Base-by-base conservation (phyloP, 2,888 invertebrate species). In the Eretmocerus hayati region DNA sequence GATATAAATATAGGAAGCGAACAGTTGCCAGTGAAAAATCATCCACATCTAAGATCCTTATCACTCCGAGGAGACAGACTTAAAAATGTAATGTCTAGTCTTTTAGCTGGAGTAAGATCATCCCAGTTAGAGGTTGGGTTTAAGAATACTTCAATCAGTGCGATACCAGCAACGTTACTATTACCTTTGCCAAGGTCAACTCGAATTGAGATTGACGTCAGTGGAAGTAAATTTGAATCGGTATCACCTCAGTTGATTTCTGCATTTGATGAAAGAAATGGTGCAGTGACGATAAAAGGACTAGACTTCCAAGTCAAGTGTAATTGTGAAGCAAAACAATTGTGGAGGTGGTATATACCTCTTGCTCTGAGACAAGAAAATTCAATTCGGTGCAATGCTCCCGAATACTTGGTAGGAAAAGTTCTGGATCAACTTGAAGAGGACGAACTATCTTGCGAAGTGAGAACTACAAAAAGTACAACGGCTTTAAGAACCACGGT, bases 141-240 rank as follows among this genome's bases (percentile, higher is more conserved):
- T 41, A 80, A 81, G 42, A 89, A 91, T 62, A 91, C 92, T 0
- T 90, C 90, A 1, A 72, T 93, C 6, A 80, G 81, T 13, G 76
- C 79, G 11, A 73, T 93, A 45, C 90, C 91, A 0, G 85, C 90
- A 4, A 86, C 90, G 1, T 68, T 92, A 19, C 80, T 93, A 49
- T 90, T 91, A 64, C 90, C 92, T 0, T 80, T 93, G 18, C 92
- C 92, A 0, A 78, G 90, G 61, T 92, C 92, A 3, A 88, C 90
- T 0, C 81, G 81, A 54, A 80, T 92, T 23, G 80, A 78, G 4
- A 76, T 93, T 4, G 89, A 91, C 64, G 80, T 92, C 0, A 77
- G 81, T 3, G 88, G 88, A 15, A 90, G 87, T 59, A 84, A 83
- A 66, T 74, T 93, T 33, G 78, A 81, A 1, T 85, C 86, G 2